Percentiles rank a stretch among this genome's conserved stretches.
Conservation (phyloP, 2,797 vertebrate genomes). For the Cyprinodon diabolis region DNA sequence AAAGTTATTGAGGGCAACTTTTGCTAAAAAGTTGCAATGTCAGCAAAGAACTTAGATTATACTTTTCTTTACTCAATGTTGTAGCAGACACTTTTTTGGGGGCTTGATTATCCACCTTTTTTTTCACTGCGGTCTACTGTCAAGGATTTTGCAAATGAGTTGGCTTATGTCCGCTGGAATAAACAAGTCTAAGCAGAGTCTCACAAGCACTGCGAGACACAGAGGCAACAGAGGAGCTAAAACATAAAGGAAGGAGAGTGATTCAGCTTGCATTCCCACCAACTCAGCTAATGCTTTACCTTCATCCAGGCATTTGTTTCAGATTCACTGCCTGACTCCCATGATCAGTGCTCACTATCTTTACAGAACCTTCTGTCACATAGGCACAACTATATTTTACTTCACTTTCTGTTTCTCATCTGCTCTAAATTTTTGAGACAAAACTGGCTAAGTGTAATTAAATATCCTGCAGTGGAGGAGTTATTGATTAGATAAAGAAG, state of each 20-base stretch:
- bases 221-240: not conserved
- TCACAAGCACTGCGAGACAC: not conserved
- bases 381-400: not conserved
- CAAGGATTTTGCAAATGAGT: constrained; percentile 1
- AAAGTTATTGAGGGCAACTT: constrained; percentile 1
- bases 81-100: not conserved
- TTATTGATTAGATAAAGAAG: not conserved
- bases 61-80: not conserved
- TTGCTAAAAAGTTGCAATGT: not conserved
- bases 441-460: not conserved
- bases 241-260: not conserved
- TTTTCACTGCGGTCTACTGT: not conserved
- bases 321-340: not conserved
- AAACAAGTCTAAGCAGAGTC: not conserved
- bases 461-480: not conserved
- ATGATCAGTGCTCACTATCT: not conserved
- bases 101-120: not conserved
- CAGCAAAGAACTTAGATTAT: not conserved
- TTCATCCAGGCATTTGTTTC: not conserved
- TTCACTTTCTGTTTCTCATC: not conserved
- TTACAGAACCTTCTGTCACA: not conserved
- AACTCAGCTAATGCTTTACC: not conserved
- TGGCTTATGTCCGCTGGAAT: not conserved
- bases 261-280: not conserved
- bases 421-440: not conserved